Evolutionary conservation across 2,113 vertebrate genomes (phyloP), one percentile per base, ranked within the genome.

Genomic region (Lichenostomus cassidix): DNA sequence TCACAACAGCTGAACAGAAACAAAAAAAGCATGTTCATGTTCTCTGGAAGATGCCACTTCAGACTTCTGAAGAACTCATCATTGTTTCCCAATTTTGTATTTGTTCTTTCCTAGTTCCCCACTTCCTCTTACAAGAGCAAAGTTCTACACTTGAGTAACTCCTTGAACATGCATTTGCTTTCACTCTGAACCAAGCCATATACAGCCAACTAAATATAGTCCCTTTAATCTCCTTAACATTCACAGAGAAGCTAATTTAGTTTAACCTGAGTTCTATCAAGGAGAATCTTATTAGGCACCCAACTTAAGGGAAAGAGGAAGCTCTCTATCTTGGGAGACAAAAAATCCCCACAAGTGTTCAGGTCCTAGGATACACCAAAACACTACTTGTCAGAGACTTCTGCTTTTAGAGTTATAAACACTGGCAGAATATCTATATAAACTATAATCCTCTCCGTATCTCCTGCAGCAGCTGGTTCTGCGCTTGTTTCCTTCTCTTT

Each of bases 161-260:
- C 49, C 37, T 78, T 85, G 49, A 13, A 65, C 31, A 39, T 67
- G 64, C 1, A 2, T 69, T 83, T 86, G 77, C 90, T 89, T 93
- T 94, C 53, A 76, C 67, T 89, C 46, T 88, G 78, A 85, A 90
- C 18, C 8, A 18, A 50, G 55, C 35, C 60, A 75, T 46, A 42
- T 9, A 42, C 21, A 89, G 52, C 27, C n/a, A 86, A 74, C 88
- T 93, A 92, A 92, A 94, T 92, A 96, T 96, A 96, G 68, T 17
- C 37, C 33, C 37, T 93, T 88, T 90, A 96, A 96, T 88, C 95
- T 96, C 71, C 95, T 96, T 96, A 96, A 92, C 59, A 46, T 69
- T 90, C 71, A 73, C 46, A 86, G 75, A 76, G 88, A 80, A 73
- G 85, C 41, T 91, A 90, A 95, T 88, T 95, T 87, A 94, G 88